A percentile compares a stretch with the other conserved stretches of the same genome.
phyloP scores from a whole-genome alignment of 2,113 vertebrate species.

The Xyrauchen texanus region DNA sequence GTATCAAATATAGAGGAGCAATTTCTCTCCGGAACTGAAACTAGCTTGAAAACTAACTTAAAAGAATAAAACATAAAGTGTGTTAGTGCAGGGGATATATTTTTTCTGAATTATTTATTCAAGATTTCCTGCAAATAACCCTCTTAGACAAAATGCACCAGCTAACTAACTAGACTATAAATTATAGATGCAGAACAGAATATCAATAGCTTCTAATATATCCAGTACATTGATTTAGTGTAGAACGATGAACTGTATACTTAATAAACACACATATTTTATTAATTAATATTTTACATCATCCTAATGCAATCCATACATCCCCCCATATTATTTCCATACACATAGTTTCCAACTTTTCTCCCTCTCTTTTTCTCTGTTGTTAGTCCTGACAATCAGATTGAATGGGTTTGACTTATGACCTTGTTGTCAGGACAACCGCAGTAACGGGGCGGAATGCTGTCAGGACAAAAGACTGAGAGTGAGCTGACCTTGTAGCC shows the following conservation, averaged over 20 bases:
- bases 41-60: conserved; percentile 28
- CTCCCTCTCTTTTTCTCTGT: neutral
- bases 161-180: conserved; percentile 48
- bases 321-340: neutral
- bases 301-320: neutral
- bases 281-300: neutral
- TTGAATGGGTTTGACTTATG: conserved; percentile 67
- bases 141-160: conserved; percentile 38
- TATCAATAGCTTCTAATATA: conserved; percentile 55
- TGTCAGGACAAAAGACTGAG: conserved; percentile 62
- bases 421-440: conserved; percentile 64
- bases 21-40: neutral
- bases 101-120: conserved; percentile 48
- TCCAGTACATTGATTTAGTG: neutral
- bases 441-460: conserved; percentile 59
- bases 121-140: conserved; percentile 28
- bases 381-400: conserved; percentile 45
- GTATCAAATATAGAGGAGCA: too few species aligned
- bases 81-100: conserved; percentile 34
- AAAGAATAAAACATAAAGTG: conserved; percentile 46
- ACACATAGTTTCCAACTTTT: neutral
- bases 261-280: conserved; percentile 26
- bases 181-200: conserved; percentile 50
- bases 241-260: conserved; percentile 8
- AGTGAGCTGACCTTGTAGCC: conserved; percentile 64